Evolutionary conservation across 2,888 invertebrate genomes (phyloP), one percentile per base, ranked within the genome.

Genomic region (Orthosia gracilis): DNA sequence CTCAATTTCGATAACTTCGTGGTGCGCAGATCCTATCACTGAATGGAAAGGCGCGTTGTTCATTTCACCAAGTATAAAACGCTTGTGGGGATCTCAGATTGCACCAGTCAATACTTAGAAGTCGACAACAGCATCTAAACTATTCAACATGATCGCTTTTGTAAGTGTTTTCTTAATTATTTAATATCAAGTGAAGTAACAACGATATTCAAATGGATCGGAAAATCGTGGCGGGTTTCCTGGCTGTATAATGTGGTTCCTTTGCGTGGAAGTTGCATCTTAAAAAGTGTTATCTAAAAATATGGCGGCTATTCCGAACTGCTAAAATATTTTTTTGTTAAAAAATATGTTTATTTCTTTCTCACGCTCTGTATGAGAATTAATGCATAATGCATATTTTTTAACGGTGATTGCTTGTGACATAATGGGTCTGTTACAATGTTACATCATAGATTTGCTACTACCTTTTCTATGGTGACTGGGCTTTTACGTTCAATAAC

Each of bases 11-110:
- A 80, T 76, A 76, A 74, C 69, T 21, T 74, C 87, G 65, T 84
- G 79, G 91, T 95, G 88, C 84, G 58, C 63, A 82, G 89, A 87
- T 85, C 92, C 96, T 94, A 95, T 95, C 95, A 89, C 94, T 93
- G 91, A 94, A 94, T 96, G 94, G 96, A 96, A 96, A 96, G 96
- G 96, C 88, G 83, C 81, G 82, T 86, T 86, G 88, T 88, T 85
- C 96, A 95, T 96, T 96, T 95, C 96, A 94, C 96, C 93, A 91
- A 93, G 92, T 96, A 96, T 96, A 96, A 95, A 96, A 96, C 81
- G 89, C 74, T 94, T 73, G 93, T 90, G 91, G 91, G 92, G 93
- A 91, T 89, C 91, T 85, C 71, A 82, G 76, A 87, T 89, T 83
- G 90, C 94, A 94, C 93, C 96, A 96, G 95, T 96, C 94, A 93